Base-by-base conservation (phyloP, 2,797 vertebrate genomes). In the Alauda arvensis region DNA sequence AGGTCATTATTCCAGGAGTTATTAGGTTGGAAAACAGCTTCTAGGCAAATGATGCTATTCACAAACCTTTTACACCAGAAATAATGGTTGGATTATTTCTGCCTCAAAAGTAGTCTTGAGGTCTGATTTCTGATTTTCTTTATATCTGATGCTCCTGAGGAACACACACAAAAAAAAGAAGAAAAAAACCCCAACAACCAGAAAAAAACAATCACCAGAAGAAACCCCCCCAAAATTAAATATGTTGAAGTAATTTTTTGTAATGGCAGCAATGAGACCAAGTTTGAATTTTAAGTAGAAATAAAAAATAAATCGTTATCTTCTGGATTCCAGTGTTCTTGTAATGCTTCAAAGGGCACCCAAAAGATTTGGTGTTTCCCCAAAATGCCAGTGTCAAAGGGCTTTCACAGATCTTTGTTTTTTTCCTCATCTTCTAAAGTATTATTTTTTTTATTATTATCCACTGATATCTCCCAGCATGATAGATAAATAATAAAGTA, bases 1-100 rank as follows among this genome's bases (percentile, higher is more conserved):
- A 96, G 91, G 94, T 96, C 93, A 93, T 96, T 96, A 96, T 96
- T 96, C 87, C 8, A 55, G 89, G 94, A 96, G 94, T 97, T 96
- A 97, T 95, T 97, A 96, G 96, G 95, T 94, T 97, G 95, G 96
- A 96, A 97, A 97, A 96, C 69, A 94, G 96, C 96, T 97, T 95
- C 95, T 94, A 95, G 96, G 96, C 91, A 97, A 97, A 96, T 95
- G 91, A 96, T 95, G 95, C 87, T 95, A 96, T 94, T 97, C 90
- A 92, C 93, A 96, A 96, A 96, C 86, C 91, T 96, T 97, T 96
- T 96, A 96, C 94, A 96, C 93, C 88, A 96, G 95, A 97, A 97
- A 97, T 97, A 97, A 96, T 91, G 90, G 95, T 89, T 95, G 61
- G 80, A 97, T 97, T 96, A 97, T 95, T 96, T 96, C 95, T 96